Conservation (phyloP, 2,797 vertebrate genomes). For the Pachyuromys duprasi region DNA sequence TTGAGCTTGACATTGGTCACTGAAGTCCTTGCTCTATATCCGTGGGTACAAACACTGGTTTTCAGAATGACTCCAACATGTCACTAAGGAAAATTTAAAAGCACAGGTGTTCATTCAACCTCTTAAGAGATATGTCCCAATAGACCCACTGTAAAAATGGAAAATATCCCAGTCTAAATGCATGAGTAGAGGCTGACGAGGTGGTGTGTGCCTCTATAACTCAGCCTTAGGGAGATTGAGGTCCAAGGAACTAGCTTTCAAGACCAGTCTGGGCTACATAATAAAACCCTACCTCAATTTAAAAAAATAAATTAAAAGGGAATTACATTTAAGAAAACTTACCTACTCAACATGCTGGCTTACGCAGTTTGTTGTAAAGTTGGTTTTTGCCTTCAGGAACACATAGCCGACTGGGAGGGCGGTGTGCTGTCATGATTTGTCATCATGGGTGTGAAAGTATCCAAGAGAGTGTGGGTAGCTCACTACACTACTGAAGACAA, state of each 20-base stretch:
- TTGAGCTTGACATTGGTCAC: background rate
- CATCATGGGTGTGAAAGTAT: background rate
- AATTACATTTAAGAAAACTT: background rate
- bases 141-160: background rate
- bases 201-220: no score
- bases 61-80: background rate
- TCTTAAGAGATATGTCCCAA: background rate
- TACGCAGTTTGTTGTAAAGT: background rate
- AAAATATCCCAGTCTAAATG: background rate
- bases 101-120: background rate
- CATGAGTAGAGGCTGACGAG: background rate
- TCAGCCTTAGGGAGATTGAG: background rate
- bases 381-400: background rate
- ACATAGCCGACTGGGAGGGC: background rate
- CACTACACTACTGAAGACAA: background rate
- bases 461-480: background rate
- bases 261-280: background rate
- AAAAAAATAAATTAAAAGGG: background rate
- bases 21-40: background rate
- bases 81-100: slow-evolving; percentile 12
- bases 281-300: background rate
- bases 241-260: background rate
- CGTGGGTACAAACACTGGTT: background rate
- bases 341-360: background rate
- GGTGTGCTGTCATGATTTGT: fast-evolving